Percentiles rank a stretch among this genome's conserved stretches.
Conservation (phyloP, 2,797 vertebrate genomes). For the Lepidocolaptes lacrymiger region DNA sequence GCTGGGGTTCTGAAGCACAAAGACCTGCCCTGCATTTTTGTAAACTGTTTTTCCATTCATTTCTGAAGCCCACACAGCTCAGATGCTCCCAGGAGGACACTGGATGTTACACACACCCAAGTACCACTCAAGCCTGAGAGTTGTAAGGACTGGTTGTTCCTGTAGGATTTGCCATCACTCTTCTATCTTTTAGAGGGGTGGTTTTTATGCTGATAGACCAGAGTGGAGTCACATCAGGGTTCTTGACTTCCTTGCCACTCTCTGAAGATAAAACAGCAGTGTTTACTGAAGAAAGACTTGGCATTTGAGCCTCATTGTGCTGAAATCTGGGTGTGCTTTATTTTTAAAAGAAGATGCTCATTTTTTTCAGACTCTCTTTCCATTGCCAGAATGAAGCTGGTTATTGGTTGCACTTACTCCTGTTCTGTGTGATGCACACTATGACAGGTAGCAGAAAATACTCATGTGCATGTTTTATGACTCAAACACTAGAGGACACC, state of each 20-base stretch:
- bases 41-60: not conserved
- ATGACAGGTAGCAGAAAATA: not conserved
- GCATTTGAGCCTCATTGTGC: not conserved
- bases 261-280: not conserved
- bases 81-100: not conserved
- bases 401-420: not conserved
- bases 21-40: not conserved
- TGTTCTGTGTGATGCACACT: not conserved
- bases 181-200: not conserved
- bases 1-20: not conserved
- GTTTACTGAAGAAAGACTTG: not conserved
- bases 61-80: not conserved
- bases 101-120: not conserved
- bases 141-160: not conserved
- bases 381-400: not conserved
- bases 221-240: not conserved
- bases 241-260: not conserved
- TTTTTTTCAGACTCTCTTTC: not conserved
- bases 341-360: not conserved
- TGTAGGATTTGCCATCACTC: not conserved
- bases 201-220: not conserved
- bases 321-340: not conserved
- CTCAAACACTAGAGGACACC: constrained; percentile 18
- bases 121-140: not conserved
- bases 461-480: not conserved